These are phyloP conservation scores for Amphiprion clarkii DNA, from an alignment of 2,797 vertebrate genomes.

Conservation along the genomic window DNA sequence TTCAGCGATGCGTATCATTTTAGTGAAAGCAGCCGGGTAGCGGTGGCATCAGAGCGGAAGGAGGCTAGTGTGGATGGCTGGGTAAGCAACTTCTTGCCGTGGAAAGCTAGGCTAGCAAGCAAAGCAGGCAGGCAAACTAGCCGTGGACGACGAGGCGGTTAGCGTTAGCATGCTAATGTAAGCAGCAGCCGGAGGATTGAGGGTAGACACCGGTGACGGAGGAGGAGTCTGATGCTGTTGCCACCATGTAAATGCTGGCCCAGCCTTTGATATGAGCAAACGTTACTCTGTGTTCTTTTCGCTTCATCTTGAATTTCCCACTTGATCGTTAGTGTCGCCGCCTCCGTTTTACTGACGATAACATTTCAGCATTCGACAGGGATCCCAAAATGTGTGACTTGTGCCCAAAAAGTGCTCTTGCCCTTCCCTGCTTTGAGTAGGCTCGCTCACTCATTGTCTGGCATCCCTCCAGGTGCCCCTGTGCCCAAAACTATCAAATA, in stretches of 20 bases:
- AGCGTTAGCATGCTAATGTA: slow-evolving; percentile 68
- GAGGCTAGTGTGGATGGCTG: slow-evolving; percentile 67
- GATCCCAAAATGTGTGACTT: slow-evolving; percentile 23
- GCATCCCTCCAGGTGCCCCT: slow-evolving; percentile 61
- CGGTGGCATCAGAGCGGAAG: slow-evolving; percentile 66
- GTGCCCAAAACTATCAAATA: slow-evolving; percentile 56
- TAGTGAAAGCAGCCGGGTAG: slow-evolving; percentile 38
- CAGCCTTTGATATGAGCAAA: slow-evolving; percentile 59
- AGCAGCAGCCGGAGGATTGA: slow-evolving; percentile 54
- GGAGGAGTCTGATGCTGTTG: slow-evolving; percentile 78
- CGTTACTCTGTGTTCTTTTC: slow-evolving; percentile 52
- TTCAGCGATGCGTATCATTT: background rate
- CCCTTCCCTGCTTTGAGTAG: slow-evolving; percentile 48
- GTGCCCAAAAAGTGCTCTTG: slow-evolving; percentile 30
- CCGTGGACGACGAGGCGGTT: slow-evolving; percentile 41
- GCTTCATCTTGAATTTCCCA: background rate
- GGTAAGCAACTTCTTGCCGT: slow-evolving; percentile 76
- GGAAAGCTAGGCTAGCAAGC: slow-evolving; percentile 64
- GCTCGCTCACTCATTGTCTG: slow-evolving; percentile 66
- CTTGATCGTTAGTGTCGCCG: background rate
- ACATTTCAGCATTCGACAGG: slow-evolving; percentile 12
- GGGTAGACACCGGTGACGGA: slow-evolving; percentile 77
- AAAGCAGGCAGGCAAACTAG: slow-evolving; percentile 41
- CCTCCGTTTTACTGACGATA: background rate
- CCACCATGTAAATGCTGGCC: slow-evolving; percentile 71